Percentiles rank a stretch among this genome's conserved stretches.
phyloP scores from a whole-genome alignment of 2,113 vertebrate species.

The Kryptolebias marmoratus region DNA sequence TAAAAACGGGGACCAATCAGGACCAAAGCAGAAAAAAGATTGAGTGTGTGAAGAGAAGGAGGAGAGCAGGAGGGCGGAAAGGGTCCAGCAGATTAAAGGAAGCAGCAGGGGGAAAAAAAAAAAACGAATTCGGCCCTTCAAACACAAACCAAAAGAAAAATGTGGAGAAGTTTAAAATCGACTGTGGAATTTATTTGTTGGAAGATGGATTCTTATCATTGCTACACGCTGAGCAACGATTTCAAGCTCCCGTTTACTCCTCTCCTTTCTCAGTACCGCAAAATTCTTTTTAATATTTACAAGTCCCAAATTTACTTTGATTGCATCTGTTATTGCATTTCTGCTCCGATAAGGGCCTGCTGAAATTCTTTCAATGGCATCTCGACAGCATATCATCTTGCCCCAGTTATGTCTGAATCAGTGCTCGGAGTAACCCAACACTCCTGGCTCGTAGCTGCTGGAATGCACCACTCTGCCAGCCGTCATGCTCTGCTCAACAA shows the following conservation, averaged over 20 bases:
- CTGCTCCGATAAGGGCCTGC: slow-evolving; percentile 15
- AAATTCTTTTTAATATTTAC: slow-evolving; percentile 8
- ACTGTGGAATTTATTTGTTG: slow-evolving; percentile 26
- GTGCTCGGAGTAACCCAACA: slow-evolving; percentile 44
- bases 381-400: slow-evolving; percentile 44
- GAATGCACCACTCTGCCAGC: slow-evolving; percentile 51
- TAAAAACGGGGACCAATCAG: slow-evolving; percentile 60
- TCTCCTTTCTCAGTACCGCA: slow-evolving; percentile 27
- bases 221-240: not conserved
- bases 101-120: slow-evolving; percentile 11
- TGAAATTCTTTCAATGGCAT: slow-evolving; percentile 38
- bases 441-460: slow-evolving; percentile 40
- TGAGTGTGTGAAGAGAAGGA: slow-evolving; percentile 33
- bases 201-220: slow-evolving; percentile 39
- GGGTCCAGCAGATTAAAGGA: slow-evolving; percentile 25
- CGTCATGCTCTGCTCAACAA: slow-evolving; percentile 8
- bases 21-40: slow-evolving; percentile 55
- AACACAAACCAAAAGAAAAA: slow-evolving; percentile 37
- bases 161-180: not conserved
- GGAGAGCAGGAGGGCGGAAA: slow-evolving; percentile 2
- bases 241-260: not conserved
- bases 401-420: slow-evolving; percentile 51
- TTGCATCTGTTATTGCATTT: slow-evolving; percentile 11
- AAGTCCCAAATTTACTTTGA: slow-evolving; percentile 9
- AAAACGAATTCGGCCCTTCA: slow-evolving; percentile 41